These are phyloP conservation scores for Meloidogyne chitwoodi DNA, from an alignment of 1,140 invertebrate genomes.

Conservation along the genomic window DNA sequence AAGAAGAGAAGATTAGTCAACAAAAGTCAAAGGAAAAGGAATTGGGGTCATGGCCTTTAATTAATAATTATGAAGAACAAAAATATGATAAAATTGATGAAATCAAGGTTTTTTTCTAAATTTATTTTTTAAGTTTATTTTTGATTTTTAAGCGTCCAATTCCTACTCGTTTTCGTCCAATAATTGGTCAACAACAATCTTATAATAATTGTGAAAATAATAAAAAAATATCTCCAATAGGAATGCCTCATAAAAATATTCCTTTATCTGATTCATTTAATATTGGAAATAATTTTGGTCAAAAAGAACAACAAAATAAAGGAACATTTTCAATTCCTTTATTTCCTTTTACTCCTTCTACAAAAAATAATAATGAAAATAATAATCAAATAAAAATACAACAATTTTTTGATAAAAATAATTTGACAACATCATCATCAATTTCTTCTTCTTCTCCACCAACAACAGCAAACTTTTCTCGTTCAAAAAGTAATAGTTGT, in stretches of 20 bases:
- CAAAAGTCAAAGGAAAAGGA: slow-evolving; percentile 7
- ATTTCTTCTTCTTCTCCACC: neutral
- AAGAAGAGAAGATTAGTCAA: neutral
- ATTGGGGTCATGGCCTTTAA: neutral
- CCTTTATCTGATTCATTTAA: neutral
- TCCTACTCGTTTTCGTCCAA: slow-evolving; percentile 13
- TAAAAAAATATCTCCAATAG: neutral
- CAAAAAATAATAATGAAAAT: neutral
- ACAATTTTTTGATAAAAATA: neutral
- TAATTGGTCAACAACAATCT: slow-evolving; percentile 2
- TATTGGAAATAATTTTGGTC: neutral
- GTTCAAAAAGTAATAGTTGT: slow-evolving; percentile 31
- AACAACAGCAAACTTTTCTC: neutral
- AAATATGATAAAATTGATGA: neutral
- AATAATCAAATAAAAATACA: neutral
- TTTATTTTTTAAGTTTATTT: neutral
- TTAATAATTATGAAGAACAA: neutral
- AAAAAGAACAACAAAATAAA: neutral
- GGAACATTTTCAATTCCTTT: neutral
- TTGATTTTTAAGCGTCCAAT: neutral
- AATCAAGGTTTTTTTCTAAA: neutral
- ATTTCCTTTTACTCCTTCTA: neutral
- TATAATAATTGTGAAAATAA: neutral
- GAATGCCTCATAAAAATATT: neutral
- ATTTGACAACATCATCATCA: too few species aligned